A percentile compares a stretch with the other conserved stretches of the same genome.
phyloP scores from a whole-genome alignment of 23 tunicate genomes.

The Styela clava region DNA sequence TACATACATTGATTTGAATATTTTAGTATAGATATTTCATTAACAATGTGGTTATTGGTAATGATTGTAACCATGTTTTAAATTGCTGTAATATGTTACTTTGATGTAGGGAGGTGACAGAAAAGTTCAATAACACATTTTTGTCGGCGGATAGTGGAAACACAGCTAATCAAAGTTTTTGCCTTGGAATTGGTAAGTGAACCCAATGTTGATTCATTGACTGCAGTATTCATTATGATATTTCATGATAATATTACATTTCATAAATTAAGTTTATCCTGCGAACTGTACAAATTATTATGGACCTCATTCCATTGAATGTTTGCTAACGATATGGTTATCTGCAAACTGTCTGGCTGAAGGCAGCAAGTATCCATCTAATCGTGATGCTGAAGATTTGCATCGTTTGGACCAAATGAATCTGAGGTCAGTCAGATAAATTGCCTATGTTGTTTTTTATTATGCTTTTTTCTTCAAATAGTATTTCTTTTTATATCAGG shows the following conservation, averaged over 20 bases:
- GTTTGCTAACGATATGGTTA: constrained; percentile 9
- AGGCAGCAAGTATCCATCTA: background rate
- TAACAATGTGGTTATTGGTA: too few species aligned
- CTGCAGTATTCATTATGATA: too few species aligned
- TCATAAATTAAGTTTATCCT: background rate
- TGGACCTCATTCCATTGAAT: background rate
- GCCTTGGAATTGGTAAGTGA: constrained; percentile 25
- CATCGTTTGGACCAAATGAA: background rate
- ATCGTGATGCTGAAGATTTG: background rate
- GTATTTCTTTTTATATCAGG: background rate
- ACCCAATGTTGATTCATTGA: too few species aligned
- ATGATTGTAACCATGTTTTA: too few species aligned
- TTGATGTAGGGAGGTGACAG: background rate
- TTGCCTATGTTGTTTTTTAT: too few species aligned
- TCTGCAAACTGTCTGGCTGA: background rate
- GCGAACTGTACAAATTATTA: background rate
- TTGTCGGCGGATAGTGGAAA: constrained; percentile 10
- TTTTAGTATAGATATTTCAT: too few species aligned
- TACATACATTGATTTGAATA: too few species aligned
- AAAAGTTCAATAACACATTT: constrained; percentile 2
- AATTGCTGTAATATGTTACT: background rate
- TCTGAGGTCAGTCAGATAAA: too few species aligned
- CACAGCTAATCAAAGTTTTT: constrained; percentile 11
- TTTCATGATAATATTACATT: background rate
- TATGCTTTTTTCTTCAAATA: too few species aligned